Percentiles rank a stretch among this genome's conserved stretches.
These are phyloP conservation scores for Pogonomyrmex californicus DNA, from an alignment of 1,140 invertebrate genomes.

Conservation along the genomic window DNA sequence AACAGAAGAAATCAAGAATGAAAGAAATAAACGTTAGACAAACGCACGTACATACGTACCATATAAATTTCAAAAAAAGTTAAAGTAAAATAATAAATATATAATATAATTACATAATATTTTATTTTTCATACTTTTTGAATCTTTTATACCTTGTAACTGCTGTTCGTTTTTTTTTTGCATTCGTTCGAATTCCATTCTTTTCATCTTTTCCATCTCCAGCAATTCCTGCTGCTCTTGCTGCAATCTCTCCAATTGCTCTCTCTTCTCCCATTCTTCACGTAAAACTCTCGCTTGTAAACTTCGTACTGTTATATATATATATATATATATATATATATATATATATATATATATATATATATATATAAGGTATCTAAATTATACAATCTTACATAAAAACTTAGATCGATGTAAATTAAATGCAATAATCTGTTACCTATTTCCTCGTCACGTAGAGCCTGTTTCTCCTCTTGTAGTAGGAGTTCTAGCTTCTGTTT, in stretches of 20 bases:
- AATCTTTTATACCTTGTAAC: slow-evolving; percentile 87
- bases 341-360: no score
- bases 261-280: slow-evolving; percentile 94
- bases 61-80: not conserved
- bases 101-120: slow-evolving; percentile 69
- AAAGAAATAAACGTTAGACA: slow-evolving; percentile 1
- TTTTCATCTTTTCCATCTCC: slow-evolving; percentile 91
- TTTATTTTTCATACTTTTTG: slow-evolving; percentile 12
- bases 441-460: slow-evolving; percentile 94
- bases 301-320: slow-evolving; percentile 78
- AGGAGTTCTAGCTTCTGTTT: slow-evolving; percentile 90
- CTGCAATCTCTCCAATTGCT: slow-evolving; percentile 92
- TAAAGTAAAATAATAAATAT: not conserved
- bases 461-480: slow-evolving; percentile 93
- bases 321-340: no score
- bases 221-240: slow-evolving; percentile 91
- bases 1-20: not conserved
- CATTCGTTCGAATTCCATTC: slow-evolving; percentile 91
- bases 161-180: slow-evolving; percentile 92
- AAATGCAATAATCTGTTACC: slow-evolving; percentile 77
- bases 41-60: not conserved
- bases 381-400: not conserved
- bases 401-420: slow-evolving; percentile 28
- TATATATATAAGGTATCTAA: slow-evolving; percentile 43
- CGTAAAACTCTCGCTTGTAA: slow-evolving; percentile 89